phyloP scores from a whole-genome alignment of 2,888 invertebrate species.

The Heliconius hortense region DNA sequence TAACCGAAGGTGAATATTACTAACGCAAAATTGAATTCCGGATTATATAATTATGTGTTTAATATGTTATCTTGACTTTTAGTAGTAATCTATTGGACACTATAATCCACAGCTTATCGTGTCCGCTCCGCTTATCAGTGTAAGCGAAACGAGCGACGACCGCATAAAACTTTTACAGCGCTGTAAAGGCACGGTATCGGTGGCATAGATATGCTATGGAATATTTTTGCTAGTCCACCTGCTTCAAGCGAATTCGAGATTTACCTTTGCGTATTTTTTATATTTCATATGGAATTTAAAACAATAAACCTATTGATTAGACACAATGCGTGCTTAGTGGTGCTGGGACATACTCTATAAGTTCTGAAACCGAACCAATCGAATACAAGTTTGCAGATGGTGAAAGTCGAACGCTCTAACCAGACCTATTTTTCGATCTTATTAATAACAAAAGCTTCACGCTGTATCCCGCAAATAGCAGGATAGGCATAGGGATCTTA shows the following conservation, averaged over 20 bases:
- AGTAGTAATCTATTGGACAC: neutral
- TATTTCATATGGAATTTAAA: neutral
- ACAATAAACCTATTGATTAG: neutral
- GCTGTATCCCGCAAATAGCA: neutral
- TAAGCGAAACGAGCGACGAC: neutral
- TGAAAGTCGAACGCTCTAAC: too few species aligned
- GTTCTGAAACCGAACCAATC: too few species aligned
- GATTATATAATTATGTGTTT: neutral
- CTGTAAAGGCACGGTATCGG: slow-evolving; percentile 9
- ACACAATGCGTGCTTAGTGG: too few species aligned
- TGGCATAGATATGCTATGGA: neutral
- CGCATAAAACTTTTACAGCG: slow-evolving; percentile 33
- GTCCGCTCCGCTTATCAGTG: slow-evolving; percentile 4
- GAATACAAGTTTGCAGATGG: too few species aligned
- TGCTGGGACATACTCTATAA: too few species aligned
- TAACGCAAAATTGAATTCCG: neutral
- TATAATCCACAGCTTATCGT: neutral
- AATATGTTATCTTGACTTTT: neutral
- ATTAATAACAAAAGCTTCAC: neutral
- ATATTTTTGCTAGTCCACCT: neutral
- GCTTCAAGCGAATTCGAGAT: neutral
- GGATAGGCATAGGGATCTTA: neutral
- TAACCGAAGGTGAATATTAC: too few species aligned
- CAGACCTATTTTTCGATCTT: too few species aligned
- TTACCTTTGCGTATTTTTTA: neutral